Percentiles rank a stretch among this genome's conserved stretches.
phyloP scores from a whole-genome alignment of 2,888 invertebrate species.

The Saturnia pavonia region DNA sequence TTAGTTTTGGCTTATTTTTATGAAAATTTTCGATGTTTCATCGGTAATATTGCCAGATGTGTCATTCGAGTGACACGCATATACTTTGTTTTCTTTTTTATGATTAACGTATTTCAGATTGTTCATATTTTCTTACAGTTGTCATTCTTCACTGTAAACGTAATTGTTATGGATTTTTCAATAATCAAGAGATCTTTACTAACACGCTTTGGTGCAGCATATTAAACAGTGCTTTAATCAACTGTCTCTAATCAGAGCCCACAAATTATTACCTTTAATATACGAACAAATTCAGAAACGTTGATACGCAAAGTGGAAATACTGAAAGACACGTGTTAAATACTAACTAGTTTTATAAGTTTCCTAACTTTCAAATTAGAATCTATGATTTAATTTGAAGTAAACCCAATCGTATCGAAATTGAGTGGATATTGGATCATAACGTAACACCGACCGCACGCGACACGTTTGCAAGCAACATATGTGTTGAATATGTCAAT shows the following conservation, averaged over 20 bases:
- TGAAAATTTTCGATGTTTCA: constrained; percentile 36
- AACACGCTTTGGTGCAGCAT: background rate
- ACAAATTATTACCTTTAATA: background rate
- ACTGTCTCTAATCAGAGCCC: background rate
- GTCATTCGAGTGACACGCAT: constrained; percentile 28
- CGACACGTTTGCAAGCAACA: constrained; percentile 42
- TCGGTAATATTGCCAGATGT: constrained; percentile 32
- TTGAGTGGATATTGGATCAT: background rate
- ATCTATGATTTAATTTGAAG: background rate
- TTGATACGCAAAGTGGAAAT: background rate
- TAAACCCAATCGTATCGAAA: background rate
- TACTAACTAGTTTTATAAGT: background rate
- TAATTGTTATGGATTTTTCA: background rate
- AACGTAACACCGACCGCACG: constrained; percentile 13
- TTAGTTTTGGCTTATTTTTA: constrained; percentile 8
- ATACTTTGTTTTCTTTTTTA: constrained; percentile 31
- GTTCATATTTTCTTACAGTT: constrained; percentile 18
- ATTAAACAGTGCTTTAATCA: background rate
- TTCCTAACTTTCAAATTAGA: background rate
- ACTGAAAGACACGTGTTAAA: background rate
- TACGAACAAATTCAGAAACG: background rate
- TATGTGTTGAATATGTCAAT: constrained; percentile 80
- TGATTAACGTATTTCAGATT: background rate
- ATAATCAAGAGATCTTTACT: background rate
- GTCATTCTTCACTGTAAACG: background rate